phyloP scores from a whole-genome alignment of 2,888 invertebrate species.

The Aplocera efformata region DNA sequence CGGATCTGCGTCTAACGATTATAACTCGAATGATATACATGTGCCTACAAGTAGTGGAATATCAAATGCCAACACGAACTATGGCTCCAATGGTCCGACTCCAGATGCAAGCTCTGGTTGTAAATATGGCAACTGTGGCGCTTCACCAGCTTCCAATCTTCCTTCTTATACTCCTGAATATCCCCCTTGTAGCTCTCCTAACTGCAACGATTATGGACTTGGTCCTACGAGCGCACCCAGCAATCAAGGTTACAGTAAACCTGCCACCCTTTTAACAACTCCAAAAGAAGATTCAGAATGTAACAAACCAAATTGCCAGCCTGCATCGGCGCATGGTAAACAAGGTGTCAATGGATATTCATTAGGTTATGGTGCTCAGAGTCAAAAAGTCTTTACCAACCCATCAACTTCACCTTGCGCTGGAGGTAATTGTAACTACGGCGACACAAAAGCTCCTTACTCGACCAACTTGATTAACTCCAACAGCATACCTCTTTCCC shows the following conservation, averaged over 20 bases:
- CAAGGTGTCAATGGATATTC: conserved; percentile 3
- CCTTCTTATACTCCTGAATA: conserved; percentile 17
- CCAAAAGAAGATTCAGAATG: conserved; percentile 48
- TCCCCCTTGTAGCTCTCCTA: conserved; percentile 29
- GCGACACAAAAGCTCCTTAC: conserved; percentile 19
- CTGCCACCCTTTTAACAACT: conserved; percentile 46
- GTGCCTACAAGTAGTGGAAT: conserved; percentile 4
- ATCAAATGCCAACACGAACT: conserved; percentile 14
- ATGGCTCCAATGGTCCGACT: conserved; percentile 7
- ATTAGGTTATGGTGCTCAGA: conserved; percentile 14
- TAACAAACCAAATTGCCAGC: conserved; percentile 25
- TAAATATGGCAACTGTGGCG: conserved; percentile 26
- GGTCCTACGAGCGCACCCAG: conserved; percentile 23
- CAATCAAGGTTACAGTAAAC: conserved; percentile 32
- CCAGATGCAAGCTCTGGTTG: conserved; percentile 22
- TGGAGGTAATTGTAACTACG: conserved; percentile 25
- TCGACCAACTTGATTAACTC: conserved; percentile 11
- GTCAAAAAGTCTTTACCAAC: conserved; percentile 10
- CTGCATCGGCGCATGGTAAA: conserved; percentile 1
- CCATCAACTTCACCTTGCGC: conserved; percentile 13
- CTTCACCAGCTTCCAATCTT: conserved; percentile 7
- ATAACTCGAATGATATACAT: conserved; percentile 17
- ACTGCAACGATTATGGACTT: conserved; percentile 29
- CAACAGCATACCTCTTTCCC: conserved; percentile 1
- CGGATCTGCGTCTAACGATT: conserved; percentile 19